Evolutionary conservation across 2,888 invertebrate genomes (phyloP).

Genomic region (Hypomecis atomaria): DNA sequence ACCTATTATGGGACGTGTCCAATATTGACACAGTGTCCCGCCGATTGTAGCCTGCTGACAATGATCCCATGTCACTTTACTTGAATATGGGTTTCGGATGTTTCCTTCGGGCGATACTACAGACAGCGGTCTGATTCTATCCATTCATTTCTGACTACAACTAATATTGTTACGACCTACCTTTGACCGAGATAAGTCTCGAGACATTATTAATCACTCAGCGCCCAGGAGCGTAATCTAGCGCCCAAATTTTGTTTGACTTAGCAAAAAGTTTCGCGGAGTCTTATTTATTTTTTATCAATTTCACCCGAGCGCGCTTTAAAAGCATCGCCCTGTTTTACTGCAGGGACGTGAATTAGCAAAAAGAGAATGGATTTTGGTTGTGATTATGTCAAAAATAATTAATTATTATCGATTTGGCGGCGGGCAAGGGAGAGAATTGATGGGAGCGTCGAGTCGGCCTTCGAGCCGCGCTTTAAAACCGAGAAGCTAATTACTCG

Average conservation of each 20-base stretch:
- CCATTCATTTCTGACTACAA: slow-evolving; percentile 33
- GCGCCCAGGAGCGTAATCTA: slow-evolving; percentile 62
- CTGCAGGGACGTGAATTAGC: slow-evolving; percentile 88
- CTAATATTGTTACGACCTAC: slow-evolving; percentile 35
- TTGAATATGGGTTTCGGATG: slow-evolving; percentile 63
- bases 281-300: slow-evolving; percentile 84
- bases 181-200: slow-evolving; percentile 47
- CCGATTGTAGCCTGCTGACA: slow-evolving; percentile 67
- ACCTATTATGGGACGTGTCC: slow-evolving; percentile 69
- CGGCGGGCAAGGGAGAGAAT: slow-evolving; percentile 73
- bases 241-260: slow-evolving; percentile 74
- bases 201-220: slow-evolving; percentile 72
- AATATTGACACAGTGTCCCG: slow-evolving; percentile 79
- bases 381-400: slow-evolving; percentile 89
- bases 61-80: slow-evolving; percentile 73
- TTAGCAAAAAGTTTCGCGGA: slow-evolving; percentile 72
- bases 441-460: slow-evolving; percentile 66
- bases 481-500: slow-evolving; percentile 80
- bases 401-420: slow-evolving; percentile 88
- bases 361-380: slow-evolving; percentile 87
- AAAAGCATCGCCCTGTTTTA: slow-evolving; percentile 81
- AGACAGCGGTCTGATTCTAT: slow-evolving; percentile 36
- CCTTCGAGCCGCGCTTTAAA: slow-evolving; percentile 74
- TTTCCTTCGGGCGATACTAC: slow-evolving; percentile 52
- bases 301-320: slow-evolving; percentile 75